Conservation (phyloP, 2,888 invertebrate species). For the Limnephilus rhombicus region DNA sequence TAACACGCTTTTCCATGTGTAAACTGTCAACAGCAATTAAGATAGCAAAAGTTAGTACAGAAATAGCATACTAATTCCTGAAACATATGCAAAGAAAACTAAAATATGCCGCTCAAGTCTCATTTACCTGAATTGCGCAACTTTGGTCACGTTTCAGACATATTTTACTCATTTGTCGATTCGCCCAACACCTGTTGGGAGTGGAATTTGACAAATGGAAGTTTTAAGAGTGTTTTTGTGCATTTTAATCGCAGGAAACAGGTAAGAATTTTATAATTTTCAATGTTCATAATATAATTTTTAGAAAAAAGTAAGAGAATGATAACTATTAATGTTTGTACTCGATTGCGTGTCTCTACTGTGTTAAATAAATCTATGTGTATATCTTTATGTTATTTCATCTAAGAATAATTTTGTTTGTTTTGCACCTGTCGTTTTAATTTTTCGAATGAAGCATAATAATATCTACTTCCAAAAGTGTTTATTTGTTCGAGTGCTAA, state of each 20-base stretch:
- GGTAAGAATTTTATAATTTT: background rate
- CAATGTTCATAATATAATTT: background rate
- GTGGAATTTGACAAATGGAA: background rate
- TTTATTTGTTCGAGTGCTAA: no score
- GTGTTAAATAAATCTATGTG: no score
- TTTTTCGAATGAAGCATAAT: no score
- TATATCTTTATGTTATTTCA: no score
- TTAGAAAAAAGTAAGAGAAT: background rate
- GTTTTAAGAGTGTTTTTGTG: background rate
- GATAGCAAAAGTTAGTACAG: background rate
- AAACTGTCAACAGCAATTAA: background rate
- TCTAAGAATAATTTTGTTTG: no score
- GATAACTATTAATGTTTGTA: no score
- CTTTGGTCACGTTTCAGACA: background rate
- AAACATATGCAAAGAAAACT: background rate
- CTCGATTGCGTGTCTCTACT: no score
- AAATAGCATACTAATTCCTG: background rate
- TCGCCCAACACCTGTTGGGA: background rate
- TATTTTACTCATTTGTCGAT: background rate
- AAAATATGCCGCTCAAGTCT: background rate
- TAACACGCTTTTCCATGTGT: background rate
- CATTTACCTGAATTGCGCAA: background rate
- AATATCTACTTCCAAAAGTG: no score
- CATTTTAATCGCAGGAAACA: background rate
- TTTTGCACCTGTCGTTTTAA: no score